Evolutionary conservation across 2,797 vertebrate genomes (phyloP), one percentile per base, ranked within the genome.

Genomic region (Myotis pilosus): DNA sequence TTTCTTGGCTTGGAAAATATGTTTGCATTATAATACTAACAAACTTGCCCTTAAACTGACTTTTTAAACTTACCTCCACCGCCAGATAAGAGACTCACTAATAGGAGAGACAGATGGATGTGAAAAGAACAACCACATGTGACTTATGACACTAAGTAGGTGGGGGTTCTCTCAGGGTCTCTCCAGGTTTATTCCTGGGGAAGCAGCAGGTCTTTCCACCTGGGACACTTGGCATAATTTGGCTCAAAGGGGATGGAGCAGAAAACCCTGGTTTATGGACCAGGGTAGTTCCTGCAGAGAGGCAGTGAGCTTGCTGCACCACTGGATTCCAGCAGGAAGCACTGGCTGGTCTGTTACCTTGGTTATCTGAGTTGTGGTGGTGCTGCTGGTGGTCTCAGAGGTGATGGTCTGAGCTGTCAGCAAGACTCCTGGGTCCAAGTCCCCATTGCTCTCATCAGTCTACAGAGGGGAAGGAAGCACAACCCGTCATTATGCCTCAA

Each of bases 361-460:
- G 38, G 99, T 99, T 96, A 99, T 99, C 98, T 99, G 99, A 69
- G 99, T 99, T 83, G 99, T 99, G 97, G 99, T 99, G 92, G 99
- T 99, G 97, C 99, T 99, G 98, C 99, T 99, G 80, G 98, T 98
- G 87, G 99, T 99, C 97, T 99, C 99, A 0, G 99, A 99, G 62
- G 99, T 99, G 98, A 99, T 99, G 98, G 99, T 99, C 97, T 99
- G 99, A 94, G 99, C 99, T 90, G 99, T 99, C 97, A 99, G 98
- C 97, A 99, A 98, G 97, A 99, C 98, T 71, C 99, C 99, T 79
- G 98, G 97, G 91, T 99, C 99, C 94, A 98, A 98, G 96, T 99
- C 99, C 86, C 98, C 98, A 1, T 94, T 99, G 95, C 98, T 98
- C 96, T 99, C 99, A 0, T 99, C 99, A 1, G 98, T 98, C 99